Evolutionary conservation across 2,888 invertebrate genomes (phyloP).

Genomic region (Sipunculus nudus): DNA sequence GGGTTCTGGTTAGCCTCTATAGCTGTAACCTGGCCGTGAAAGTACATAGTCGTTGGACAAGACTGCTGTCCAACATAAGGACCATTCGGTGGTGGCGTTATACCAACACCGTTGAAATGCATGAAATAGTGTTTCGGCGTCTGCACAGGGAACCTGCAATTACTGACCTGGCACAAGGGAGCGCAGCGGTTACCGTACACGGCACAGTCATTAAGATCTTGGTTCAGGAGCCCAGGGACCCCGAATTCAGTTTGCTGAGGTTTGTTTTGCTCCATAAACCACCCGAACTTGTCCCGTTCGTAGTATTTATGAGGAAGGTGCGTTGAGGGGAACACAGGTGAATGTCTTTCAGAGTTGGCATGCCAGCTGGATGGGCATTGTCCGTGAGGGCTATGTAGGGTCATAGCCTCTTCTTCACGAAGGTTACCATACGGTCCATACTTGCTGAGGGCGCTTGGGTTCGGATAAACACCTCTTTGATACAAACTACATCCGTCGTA

Average conservation of each 20-base stretch:
- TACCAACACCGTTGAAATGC: slow-evolving; percentile 26
- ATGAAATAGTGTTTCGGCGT: slow-evolving; percentile 14
- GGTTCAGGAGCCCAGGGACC: neutral
- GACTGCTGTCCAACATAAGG: neutral
- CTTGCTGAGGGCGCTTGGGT: neutral
- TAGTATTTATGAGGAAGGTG: too few species aligned
- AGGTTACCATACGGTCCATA: neutral
- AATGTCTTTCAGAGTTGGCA: slow-evolving; percentile 48
- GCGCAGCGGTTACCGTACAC: neutral
- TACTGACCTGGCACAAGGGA: neutral
- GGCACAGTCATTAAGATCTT: neutral
- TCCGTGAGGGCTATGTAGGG: slow-evolving; percentile 37
- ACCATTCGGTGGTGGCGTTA: neutral
- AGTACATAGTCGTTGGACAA: slow-evolving; percentile 15
- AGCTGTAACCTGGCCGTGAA: slow-evolving; percentile 22
- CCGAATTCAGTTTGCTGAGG: neutral
- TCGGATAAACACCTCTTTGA: neutral
- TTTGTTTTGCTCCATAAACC: neutral
- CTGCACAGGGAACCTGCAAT: neutral
- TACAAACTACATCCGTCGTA: neutral
- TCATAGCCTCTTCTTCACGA: slow-evolving; percentile 25
- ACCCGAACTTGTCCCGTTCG: too few species aligned
- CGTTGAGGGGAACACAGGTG: slow-evolving; percentile 57
- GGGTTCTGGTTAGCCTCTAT: neutral
- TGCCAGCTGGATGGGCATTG: slow-evolving; percentile 58